Base-by-base conservation (phyloP, 2,797 vertebrate genomes). In the Brachymystax lenok region DNA sequence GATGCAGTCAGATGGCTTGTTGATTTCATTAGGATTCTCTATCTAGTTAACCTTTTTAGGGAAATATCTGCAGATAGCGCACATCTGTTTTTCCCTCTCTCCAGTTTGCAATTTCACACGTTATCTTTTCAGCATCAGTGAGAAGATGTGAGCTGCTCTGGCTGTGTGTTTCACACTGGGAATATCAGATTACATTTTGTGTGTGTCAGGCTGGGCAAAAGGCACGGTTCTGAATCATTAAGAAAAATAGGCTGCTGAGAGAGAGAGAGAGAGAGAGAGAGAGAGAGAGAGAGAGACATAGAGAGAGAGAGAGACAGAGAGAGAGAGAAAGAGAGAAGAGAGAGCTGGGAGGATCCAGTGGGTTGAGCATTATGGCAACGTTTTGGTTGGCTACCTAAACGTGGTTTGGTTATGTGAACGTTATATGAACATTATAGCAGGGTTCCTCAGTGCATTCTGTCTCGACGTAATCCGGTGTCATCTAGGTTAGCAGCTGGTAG, bases 231-330 rank as follows among this genome's bases (percentile, higher is more conserved):
- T 82, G 88, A 89, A 88, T 85, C 74, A 89, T 78, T 82, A 84
- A 82, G 61, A 61, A 59, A 87, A 82, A 81, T 83, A 87, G 83
- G 87, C 83, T 90, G 87, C 83, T 90, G 88, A 90, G 83, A 77
- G 88, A 81, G 83, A 87, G 88, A 88, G 86, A 74, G 35, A 30
- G 82, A 74, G 80, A 75, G 73, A 63, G 73, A 66, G 71, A 69
- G 67, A 74, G 33, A 5, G 33, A 33, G 5, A 5, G 33, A 5
- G 33, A 33, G 5, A 35, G 33, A 33, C 6, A 5, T 1, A 35
- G 33, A 35, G 33, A 3, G 4, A 3, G 4, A 35, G 1, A 35
- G 33, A 35, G 30, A 35, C 5, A 4, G 30, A 33, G 5, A 0
- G 3, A 3, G 4, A 6, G 30, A 33, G 33, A 33, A 1, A 6